Evolutionary conservation across 2,888 invertebrate genomes (phyloP), one percentile per base, ranked within the genome.

Genomic region (Seira ritae): DNA sequence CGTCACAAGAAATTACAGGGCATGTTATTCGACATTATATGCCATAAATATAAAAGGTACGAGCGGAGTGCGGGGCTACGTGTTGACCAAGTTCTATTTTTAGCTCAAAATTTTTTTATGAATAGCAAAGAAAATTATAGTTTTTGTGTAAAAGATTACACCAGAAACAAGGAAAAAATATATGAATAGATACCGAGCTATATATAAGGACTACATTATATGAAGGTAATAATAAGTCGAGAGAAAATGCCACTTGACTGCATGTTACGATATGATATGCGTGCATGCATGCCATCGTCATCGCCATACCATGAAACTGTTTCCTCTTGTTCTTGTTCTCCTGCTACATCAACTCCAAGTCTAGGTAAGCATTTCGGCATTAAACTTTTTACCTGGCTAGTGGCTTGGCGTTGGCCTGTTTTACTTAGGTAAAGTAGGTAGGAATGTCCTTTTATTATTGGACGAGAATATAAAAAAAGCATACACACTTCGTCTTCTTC

Each of bases 241-340:
- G 50, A 15, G 42, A 68, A 77, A 77, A 77, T 77, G 77, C 77
- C 77, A 77, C 77, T 77, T 77, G 77, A 70, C 70, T 77, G 77
- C 77, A 77, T 76, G 68, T 31, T 31, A 31, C 31, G 31, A 31
- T 31, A 31, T 8, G 31, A 31, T 31, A 31, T 50, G 50, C 50
- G 50, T 50, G 50, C 50, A 50, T 50, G 50, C 50, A 50, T 50
- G 50, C 50, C 31, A 31, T 31, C 31, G 31, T 31, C 31, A 31
- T 31, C 31, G 31, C 31, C 31, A 31, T 31, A 8, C 31, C 31
- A 31, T 31, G 31, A 31, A 31, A 31, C 31, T 31, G 31, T 31
- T 31, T 31, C 31, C 31, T 31, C 31, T 31, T 31, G 3, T 31
- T 31, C 31, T 31, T 8, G 2, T 8, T 2, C 8, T 31, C 31